Conservation (phyloP, 2,888 invertebrate species). For the Patella depressa region DNA sequence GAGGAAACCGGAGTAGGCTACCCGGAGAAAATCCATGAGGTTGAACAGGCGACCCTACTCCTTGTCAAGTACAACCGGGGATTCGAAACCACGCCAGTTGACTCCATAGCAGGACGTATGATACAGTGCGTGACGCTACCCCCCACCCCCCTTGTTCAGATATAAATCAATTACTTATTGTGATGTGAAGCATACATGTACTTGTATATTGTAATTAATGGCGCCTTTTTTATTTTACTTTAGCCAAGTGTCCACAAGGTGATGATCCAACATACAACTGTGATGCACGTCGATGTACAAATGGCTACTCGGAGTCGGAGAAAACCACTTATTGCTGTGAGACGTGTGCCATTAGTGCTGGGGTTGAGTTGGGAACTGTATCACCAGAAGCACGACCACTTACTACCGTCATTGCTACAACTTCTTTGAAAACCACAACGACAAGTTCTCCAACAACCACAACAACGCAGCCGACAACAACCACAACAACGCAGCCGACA, state of each 20-base stretch:
- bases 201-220: neutral
- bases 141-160: no score
- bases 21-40: no score
- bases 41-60: no score
- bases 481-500: neutral
- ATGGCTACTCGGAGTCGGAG: neutral
- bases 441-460: neutral
- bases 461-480: neutral
- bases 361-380: constrained; percentile 8
- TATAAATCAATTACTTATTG: no score
- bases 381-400: neutral
- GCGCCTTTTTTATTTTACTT: constrained; percentile 1
- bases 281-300: constrained; percentile 15
- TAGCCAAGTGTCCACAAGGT: constrained; percentile 23
- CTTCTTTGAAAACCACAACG: neutral
- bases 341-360: constrained; percentile 23
- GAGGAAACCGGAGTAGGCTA: no score
- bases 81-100: no score
- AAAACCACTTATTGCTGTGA: constrained; percentile 22
- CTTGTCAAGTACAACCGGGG: no score
- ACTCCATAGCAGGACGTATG: no score
- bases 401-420: neutral
- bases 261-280: constrained; percentile 27
- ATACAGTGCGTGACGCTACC: no score
- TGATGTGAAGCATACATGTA: no score